Conservation (phyloP, 2,113 vertebrate species). For the Plestiodon gilberti region DNA sequence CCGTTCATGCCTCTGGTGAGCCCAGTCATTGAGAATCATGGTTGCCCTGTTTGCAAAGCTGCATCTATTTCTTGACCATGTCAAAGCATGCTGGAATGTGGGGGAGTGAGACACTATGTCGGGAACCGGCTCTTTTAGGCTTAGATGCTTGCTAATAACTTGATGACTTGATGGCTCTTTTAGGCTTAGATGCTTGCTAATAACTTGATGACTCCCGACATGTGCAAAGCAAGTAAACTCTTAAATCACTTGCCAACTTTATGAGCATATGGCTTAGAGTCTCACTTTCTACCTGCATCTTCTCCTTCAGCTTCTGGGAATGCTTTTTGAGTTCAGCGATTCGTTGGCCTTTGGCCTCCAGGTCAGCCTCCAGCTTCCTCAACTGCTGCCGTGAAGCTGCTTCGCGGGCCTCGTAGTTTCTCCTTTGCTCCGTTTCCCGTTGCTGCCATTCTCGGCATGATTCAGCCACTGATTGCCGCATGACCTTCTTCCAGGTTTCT, state of each 20-base stretch:
- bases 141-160: conserved; percentile 28
- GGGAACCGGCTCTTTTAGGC: not conserved
- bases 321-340: conserved; percentile 86
- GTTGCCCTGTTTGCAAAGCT: no score
- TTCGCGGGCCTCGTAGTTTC: conserved; percentile 78
- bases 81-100: not conserved
- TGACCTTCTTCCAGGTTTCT: conserved; percentile 75
- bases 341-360: conserved; percentile 84
- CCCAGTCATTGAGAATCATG: not conserved
- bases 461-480: conserved; percentile 81
- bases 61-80: not conserved
- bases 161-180: conserved; percentile 1
- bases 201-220: no score
- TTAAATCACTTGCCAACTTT: no score
- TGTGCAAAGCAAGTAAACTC: no score
- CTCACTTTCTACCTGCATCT: conserved; percentile 83
- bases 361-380: conserved; percentile 85
- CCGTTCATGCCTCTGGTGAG: no score
- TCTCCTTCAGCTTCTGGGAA: conserved; percentile 87
- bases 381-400: conserved; percentile 82
- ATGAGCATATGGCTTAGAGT: not conserved
- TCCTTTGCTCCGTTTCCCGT: conserved; percentile 86
- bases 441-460: conserved; percentile 84
- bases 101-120: not conserved
- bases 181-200: no score